Evolutionary conservation across 2,113 vertebrate genomes (phyloP).

Genomic region (Rhinoderma darwinii): DNA sequence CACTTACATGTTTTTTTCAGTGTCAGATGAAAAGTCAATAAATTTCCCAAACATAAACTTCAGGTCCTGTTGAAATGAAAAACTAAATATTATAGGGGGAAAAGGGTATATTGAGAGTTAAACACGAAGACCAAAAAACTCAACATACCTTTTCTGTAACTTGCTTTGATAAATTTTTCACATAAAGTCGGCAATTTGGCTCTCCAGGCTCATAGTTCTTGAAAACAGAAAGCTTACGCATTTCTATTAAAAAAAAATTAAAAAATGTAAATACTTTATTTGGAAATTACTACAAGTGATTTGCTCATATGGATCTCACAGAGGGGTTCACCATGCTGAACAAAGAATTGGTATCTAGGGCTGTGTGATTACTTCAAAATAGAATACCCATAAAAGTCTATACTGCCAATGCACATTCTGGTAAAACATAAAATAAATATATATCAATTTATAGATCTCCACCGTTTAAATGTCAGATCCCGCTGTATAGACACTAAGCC

Average conservation of each 20-base stretch:
- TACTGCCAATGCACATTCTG: no score
- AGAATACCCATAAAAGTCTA: no score
- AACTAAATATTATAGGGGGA: background rate
- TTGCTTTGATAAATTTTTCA: conserved; percentile 96
- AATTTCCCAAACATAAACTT: conserved; percentile 97
- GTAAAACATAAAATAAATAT: no score
- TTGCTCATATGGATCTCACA: no score
- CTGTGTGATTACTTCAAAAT: no score
- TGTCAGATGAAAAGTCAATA: conserved; percentile 85
- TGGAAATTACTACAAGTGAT: no score
- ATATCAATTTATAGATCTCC: no score
- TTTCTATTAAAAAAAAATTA: conserved; percentile 78
- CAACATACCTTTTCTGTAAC: conserved; percentile 90
- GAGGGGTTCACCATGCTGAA: no score
- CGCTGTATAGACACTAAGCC: no score
- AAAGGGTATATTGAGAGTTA: background rate
- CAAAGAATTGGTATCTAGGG: no score
- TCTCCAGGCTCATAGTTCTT: conserved; percentile 95
- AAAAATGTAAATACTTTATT: background rate
- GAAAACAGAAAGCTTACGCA: conserved; percentile 92
- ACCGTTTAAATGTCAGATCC: no score
- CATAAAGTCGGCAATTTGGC: conserved; percentile 95
- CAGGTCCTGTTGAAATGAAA: conserved; percentile 82
- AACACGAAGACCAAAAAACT: background rate
- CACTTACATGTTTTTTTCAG: conserved; percentile 93